Evolutionary conservation across 2,888 invertebrate genomes (phyloP).

Genomic region (Cryptus armator): DNA sequence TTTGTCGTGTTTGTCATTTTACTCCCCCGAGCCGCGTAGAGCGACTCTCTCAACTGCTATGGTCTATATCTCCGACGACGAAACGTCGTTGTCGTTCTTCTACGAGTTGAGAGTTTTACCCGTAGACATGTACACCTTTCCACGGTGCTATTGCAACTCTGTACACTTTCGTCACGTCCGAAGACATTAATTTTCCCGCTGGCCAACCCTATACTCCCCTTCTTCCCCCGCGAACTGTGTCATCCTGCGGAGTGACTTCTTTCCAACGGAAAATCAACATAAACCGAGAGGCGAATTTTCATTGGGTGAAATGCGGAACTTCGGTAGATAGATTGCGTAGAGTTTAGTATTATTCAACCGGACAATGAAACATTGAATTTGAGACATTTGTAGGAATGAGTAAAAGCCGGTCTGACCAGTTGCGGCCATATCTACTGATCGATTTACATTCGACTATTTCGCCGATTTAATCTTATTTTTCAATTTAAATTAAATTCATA

Average conservation of each 20-base stretch:
- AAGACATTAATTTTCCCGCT: conserved; percentile 70
- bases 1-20: conserved; percentile 80
- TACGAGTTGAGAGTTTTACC: neutral
- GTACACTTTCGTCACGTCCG: conserved; percentile 74
- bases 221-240: neutral
- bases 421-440: too few relatives aligned
- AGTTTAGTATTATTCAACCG: too few relatives aligned
- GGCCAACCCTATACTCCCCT: neutral
- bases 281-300: conserved; percentile 39
- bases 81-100: conserved; percentile 45
- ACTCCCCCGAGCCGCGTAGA: conserved; percentile 56
- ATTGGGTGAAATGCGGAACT: neutral
- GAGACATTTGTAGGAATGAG: too few relatives aligned
- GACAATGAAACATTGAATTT: too few relatives aligned
- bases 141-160: conserved; percentile 16
- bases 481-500: too few relatives aligned
- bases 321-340: neutral
- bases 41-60: conserved; percentile 1
- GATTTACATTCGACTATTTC: too few relatives aligned
- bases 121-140: conserved; percentile 31
- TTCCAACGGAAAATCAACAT: conserved; percentile 30
- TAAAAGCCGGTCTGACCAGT: too few relatives aligned
- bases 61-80: conserved; percentile 14
- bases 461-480: too few relatives aligned
- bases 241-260: conserved; percentile 20